Evolutionary conservation across 2,113 vertebrate genomes (phyloP).

Genomic region (Neomonachus schauinslandi): DNA sequence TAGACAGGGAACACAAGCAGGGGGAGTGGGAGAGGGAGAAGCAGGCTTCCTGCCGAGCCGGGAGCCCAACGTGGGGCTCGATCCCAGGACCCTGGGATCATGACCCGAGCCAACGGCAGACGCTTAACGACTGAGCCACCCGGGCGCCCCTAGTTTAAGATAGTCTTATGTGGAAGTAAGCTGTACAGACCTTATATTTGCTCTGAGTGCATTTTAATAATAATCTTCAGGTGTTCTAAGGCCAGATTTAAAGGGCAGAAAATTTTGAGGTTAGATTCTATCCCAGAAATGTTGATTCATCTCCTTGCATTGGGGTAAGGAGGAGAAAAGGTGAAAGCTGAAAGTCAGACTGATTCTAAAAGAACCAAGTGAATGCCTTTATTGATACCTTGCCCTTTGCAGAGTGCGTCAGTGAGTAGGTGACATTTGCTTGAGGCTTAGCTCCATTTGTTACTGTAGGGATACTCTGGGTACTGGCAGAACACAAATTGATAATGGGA

Average conservation of each 20-base stretch:
- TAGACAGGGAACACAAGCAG: too few relatives aligned
- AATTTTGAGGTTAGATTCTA: conserved; percentile 38
- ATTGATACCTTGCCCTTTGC: conserved; percentile 71
- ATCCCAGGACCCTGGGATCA: too few relatives aligned
- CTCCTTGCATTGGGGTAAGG: conserved; percentile 39
- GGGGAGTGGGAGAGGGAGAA: too few relatives aligned
- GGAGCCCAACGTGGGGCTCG: too few relatives aligned
- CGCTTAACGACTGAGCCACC: too few relatives aligned
- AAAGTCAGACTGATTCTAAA: conserved; percentile 53
- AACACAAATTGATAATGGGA: conserved; percentile 59
- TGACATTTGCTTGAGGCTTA: conserved; percentile 79
- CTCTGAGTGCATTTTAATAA: conserved; percentile 61
- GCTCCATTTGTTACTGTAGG: conserved; percentile 62
- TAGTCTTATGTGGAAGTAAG: conserved; percentile 15
- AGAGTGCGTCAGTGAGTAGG: not conserved
- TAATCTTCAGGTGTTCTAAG: conserved; percentile 54
- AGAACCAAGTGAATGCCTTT: conserved; percentile 28
- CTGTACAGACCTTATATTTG: conserved; percentile 37
- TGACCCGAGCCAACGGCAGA: too few relatives aligned
- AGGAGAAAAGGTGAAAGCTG: conserved; percentile 61
- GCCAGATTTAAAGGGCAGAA: conserved; percentile 70
- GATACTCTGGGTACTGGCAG: conserved; percentile 22
- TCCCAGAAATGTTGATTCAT: conserved; percentile 67
- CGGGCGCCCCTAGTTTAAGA: not conserved
- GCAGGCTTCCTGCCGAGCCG: too few relatives aligned